phyloP scores from a whole-genome alignment of 1,140 invertebrate genomes.

The Saccostrea cuccullata region DNA sequence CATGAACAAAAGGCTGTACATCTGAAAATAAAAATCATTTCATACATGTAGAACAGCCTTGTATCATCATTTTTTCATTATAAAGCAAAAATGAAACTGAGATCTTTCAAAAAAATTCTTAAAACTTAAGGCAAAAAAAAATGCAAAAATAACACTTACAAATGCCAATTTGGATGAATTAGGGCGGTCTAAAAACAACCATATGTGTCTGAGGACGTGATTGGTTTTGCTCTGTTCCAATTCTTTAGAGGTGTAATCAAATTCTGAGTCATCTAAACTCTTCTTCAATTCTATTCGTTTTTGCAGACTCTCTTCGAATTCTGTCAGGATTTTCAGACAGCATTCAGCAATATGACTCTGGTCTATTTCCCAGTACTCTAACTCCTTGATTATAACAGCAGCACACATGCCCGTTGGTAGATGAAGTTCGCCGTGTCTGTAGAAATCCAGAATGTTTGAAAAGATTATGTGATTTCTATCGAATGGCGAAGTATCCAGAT shows the following conservation, averaged over 20 bases:
- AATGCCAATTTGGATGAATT: constrained; percentile 50
- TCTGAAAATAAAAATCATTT: constrained; percentile 38
- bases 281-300: constrained; percentile 45
- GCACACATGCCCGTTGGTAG: constrained; percentile 40
- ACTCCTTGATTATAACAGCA: constrained; percentile 6
- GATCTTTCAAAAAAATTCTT: no score
- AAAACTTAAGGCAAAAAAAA: not conserved
- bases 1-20: constrained; percentile 45
- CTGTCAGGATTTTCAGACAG: constrained; percentile 6
- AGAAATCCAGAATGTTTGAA: constrained; percentile 40
- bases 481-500: constrained; percentile 5
- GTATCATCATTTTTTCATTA: no score
- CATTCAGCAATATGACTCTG: constrained; percentile 31
- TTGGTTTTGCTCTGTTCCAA: not conserved
- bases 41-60: no score
- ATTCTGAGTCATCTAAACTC: not conserved
- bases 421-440: constrained; percentile 40
- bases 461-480: constrained; percentile 44
- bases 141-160: constrained; percentile 6
- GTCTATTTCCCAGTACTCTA: constrained; percentile 43
- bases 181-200: constrained; percentile 56
- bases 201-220: constrained; percentile 36
- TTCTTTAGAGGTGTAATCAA: not conserved
- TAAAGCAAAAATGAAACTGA: no score
- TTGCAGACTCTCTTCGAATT: constrained; percentile 14